These are phyloP conservation scores for Oryctes rhinoceros DNA, from an alignment of 1,140 invertebrate genomes.

Conservation along the genomic window DNA sequence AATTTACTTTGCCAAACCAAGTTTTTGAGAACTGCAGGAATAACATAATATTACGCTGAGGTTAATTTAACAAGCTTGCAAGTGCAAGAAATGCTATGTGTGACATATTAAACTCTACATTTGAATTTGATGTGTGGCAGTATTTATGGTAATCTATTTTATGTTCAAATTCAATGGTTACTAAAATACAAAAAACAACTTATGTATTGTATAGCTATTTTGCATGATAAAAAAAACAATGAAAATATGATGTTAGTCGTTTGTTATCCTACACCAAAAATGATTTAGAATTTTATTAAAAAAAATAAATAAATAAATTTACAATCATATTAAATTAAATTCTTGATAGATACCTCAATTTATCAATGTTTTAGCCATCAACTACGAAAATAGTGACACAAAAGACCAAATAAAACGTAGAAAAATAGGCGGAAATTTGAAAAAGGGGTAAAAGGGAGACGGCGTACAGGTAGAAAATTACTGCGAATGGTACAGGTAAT, in stretches of 20 bases:
- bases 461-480: background rate
- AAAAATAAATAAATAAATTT: background rate
- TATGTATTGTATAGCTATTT: too few relatives aligned
- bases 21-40: too few relatives aligned
- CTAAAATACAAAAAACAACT: too few relatives aligned
- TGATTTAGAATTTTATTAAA: background rate
- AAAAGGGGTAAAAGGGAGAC: background rate
- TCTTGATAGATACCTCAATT: constrained; percentile 12
- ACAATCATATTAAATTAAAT: background rate
- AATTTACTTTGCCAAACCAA: too few relatives aligned
- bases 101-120: too few relatives aligned
- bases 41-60: too few relatives aligned
- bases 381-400: constrained; percentile 10
- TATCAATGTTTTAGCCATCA: background rate
- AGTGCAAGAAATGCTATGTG: too few relatives aligned
- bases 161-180: too few relatives aligned
- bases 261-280: background rate
- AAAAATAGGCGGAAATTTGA: constrained; percentile 30
- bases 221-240: too few relatives aligned
- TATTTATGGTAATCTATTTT: too few relatives aligned
- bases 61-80: too few relatives aligned
- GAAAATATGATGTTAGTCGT: background rate
- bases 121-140: too few relatives aligned
- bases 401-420: constrained; percentile 20
- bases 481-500: background rate